These are phyloP conservation scores for Diadegma fenestrale DNA, from an alignment of 2,888 invertebrate genomes.

Conservation along the genomic window DNA sequence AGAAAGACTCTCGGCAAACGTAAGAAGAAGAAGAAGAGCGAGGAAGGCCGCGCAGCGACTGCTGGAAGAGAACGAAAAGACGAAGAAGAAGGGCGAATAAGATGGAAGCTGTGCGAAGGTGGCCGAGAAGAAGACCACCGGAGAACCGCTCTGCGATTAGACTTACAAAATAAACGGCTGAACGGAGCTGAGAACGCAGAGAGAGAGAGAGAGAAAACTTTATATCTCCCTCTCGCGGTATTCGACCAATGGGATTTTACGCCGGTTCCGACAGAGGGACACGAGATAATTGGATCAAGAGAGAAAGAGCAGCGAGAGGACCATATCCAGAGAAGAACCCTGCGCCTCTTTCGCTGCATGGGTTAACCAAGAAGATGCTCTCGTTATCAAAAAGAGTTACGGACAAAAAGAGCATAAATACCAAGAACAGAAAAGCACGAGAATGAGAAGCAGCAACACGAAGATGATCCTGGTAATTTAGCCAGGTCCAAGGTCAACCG, in stretches of 20 bases:
- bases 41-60: constrained; percentile 24
- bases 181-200: constrained; percentile 74
- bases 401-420: constrained; percentile 11
- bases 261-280: constrained; percentile 83
- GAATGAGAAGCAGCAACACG: constrained; percentile 28
- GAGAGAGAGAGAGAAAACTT: constrained; percentile 33
- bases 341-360: constrained; percentile 40
- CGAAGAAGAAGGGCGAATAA: constrained; percentile 68
- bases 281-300: constrained; percentile 84
- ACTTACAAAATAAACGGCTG: constrained; percentile 85
- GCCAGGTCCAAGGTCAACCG: constrained; percentile 76
- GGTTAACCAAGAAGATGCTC: constrained; percentile 34
- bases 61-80: constrained; percentile 30
- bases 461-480: constrained; percentile 75
- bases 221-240: constrained; percentile 63
- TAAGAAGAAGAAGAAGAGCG: constrained; percentile 35
- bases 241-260: constrained; percentile 83
- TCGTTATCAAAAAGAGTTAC: constrained; percentile 14
- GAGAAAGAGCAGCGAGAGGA: constrained; percentile 45
- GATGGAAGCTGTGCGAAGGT: constrained; percentile 65
- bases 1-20: neutral
- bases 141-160: constrained; percentile 84
- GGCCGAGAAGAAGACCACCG: constrained; percentile 83
- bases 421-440: constrained; percentile 14
- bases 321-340: constrained; percentile 42